Conservation (phyloP, 2,888 invertebrate genomes). For the Metallyticus violacea region DNA sequence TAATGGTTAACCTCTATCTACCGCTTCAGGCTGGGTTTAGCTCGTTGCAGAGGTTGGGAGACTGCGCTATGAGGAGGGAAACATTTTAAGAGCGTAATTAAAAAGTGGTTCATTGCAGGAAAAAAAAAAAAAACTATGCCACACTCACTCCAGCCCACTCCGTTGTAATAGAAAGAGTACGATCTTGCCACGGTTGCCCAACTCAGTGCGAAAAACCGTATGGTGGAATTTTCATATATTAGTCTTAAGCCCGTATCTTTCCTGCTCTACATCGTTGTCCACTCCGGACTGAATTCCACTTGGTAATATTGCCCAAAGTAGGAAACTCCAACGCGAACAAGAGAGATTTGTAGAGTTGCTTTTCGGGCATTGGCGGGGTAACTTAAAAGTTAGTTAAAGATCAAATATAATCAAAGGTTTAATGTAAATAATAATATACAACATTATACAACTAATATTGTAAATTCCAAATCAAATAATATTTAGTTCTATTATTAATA, state of each 20-base stretch:
- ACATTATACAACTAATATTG: too few species aligned
- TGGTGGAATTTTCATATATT: background rate
- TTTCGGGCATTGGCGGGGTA: too few species aligned
- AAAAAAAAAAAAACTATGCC: background rate
- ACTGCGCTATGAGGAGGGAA: background rate
- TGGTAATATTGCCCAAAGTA: background rate
- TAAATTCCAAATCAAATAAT: too few species aligned
- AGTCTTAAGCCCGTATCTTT: background rate
- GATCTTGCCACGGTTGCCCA: background rate
- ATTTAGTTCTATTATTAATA: too few species aligned
- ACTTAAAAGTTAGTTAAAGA: too few species aligned
- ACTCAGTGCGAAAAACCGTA: background rate
- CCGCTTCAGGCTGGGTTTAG: too few species aligned
- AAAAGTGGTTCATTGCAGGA: background rate
- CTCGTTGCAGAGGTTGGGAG: background rate
- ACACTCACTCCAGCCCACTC: background rate
- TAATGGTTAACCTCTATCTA: background rate
- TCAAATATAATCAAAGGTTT: too few species aligned
- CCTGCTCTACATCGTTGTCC: background rate
- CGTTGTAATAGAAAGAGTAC: background rate
- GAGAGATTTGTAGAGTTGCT: too few species aligned
- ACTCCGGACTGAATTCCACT: background rate
- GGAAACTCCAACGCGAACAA: background rate
- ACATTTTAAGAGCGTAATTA: background rate
- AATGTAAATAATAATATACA: too few species aligned